These are phyloP conservation scores for Adelosebastes latens DNA, from an alignment of 2,797 vertebrate species.

Conservation along the genomic window DNA sequence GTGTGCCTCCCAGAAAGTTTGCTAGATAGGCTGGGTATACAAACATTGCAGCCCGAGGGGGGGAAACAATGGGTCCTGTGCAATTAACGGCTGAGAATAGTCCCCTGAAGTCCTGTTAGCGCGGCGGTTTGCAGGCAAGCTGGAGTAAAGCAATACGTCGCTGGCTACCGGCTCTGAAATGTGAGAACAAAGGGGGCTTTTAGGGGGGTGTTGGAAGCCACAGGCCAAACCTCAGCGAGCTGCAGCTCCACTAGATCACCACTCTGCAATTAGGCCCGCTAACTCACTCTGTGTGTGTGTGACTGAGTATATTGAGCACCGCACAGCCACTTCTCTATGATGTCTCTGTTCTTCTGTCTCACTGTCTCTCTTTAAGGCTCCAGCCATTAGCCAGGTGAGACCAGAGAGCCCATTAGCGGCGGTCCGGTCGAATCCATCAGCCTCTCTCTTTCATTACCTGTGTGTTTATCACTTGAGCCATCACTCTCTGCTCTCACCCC, in stretches of 20 bases:
- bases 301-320: not conserved
- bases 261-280: conserved; percentile 64
- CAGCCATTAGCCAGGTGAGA: conserved; percentile 68
- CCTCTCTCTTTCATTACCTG: conserved; percentile 73
- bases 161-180: conserved; percentile 69
- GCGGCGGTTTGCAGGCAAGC: conserved; percentile 42
- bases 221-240: conserved; percentile 65
- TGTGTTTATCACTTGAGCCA: conserved; percentile 69
- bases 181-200: conserved; percentile 76
- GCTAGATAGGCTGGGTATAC: conserved; percentile 27
- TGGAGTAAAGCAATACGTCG: conserved; percentile 55
- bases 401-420: conserved; percentile 57
- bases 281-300: conserved; percentile 24
- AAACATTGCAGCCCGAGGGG: conserved; percentile 29
- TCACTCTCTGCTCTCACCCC: conserved; percentile 56
- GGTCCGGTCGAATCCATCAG: conserved; percentile 60
- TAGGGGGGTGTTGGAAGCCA: conserved; percentile 59
- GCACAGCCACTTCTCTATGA: conserved; percentile 10
- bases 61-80: conserved; percentile 29
- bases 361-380: conserved; percentile 19
- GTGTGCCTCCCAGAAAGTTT: conserved; percentile 20
- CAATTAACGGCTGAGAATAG: conserved; percentile 59
- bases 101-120: conserved; percentile 73
- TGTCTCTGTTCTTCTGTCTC: conserved; percentile 22
- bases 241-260: conserved; percentile 62